A percentile compares a stretch with the other conserved stretches of the same genome.
phyloP scores from a whole-genome alignment of 2,797 vertebrate genomes.

The Zenarchopterus dispar region DNA sequence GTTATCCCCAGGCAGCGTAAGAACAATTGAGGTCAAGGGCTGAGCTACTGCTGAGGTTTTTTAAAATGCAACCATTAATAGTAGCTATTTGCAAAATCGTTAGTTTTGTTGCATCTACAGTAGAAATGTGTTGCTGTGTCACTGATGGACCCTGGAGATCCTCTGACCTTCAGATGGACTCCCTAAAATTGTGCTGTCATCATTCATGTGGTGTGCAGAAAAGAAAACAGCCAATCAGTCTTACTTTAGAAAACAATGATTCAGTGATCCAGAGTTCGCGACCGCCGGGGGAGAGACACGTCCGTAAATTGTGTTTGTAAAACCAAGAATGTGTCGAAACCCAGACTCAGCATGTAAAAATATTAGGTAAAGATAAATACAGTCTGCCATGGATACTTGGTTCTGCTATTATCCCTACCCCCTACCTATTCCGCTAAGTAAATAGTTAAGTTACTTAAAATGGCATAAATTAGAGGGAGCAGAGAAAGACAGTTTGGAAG shows the following conservation, averaged over 20 bases:
- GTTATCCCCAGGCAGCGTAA: conserved; percentile 11
- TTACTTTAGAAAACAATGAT: conserved; percentile 28
- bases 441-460: conserved; percentile 73
- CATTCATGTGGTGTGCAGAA: neutral
- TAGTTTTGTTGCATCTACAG: neutral
- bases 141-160: conserved; percentile 1
- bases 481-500: conserved; percentile 44
- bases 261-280: conserved; percentile 58
- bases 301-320: conserved; percentile 45
- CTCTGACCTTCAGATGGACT: conserved; percentile 24
- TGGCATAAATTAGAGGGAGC: conserved; percentile 62
- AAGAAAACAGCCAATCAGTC: conserved; percentile 34
- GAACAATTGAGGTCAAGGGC: conserved; percentile 16
- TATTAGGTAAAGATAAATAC: conserved; percentile 72
- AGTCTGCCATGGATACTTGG: conserved; percentile 65
- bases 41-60: conserved; percentile 4
- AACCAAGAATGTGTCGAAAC: conserved; percentile 67
- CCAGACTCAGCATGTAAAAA: conserved; percentile 61
- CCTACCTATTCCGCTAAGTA: conserved; percentile 19
- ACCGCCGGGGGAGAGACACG: conserved; percentile 28
- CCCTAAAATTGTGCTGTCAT: conserved; percentile 12
- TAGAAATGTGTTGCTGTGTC: too few relatives aligned
- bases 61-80: conserved; percentile 28
- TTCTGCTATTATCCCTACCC: neutral
- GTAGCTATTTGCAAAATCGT: conserved; percentile 9